Evolutionary conservation across 2,888 invertebrate species (phyloP), one percentile per base, ranked within the genome.

Genomic region (Adela reaumurella): DNA sequence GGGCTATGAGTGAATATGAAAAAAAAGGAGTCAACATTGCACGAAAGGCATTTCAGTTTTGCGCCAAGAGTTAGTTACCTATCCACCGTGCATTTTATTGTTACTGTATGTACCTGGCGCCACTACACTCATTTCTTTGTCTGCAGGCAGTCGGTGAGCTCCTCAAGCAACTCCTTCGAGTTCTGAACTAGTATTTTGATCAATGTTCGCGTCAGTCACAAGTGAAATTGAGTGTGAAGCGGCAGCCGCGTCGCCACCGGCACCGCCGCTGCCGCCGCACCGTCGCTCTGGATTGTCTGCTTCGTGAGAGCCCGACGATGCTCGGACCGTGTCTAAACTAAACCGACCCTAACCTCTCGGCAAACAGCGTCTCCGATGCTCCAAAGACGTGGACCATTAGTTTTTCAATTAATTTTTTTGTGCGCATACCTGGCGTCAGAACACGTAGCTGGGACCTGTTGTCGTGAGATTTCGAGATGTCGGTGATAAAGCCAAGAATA

Each of bases 391-490:
- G 74, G 71, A 74, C 76, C 78, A 77, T 78, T 78, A 78, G 78
- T 74, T 76, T 73, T 78, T 74, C 74, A 74, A 77, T 78, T 78
- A 77, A 76, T 77, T 78, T 77, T 78, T 77, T 77, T 77, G 74
- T 74, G 70, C 74, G 69, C 49, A 41, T 44, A 76, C 74, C 77
- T 77, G 78, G 24, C 24, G 24, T 24, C 24, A 10, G 24, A 10
- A n/a, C 24, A 5, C 24, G 24, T 24, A 24, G 24, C n/a, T n/a
- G n/a, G n/a, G n/a, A n/a, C n/a, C n/a, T n/a, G n/a, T n/a, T n/a
- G n/a, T n/a, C n/a, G n/a, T n/a, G n/a, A n/a, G n/a, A n/a, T n/a
- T n/a, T n/a, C n/a, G n/a, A n/a, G n/a, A n/a, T n/a, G n/a, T n/a
- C n/a, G n/a, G n/a, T n/a, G n/a, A n/a, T n/a, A n/a, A n/a, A n/a